Percentiles rank a stretch among this genome's conserved stretches.
Conservation (phyloP, 2,888 invertebrate genomes). For the Adineta ricciae region DNA sequence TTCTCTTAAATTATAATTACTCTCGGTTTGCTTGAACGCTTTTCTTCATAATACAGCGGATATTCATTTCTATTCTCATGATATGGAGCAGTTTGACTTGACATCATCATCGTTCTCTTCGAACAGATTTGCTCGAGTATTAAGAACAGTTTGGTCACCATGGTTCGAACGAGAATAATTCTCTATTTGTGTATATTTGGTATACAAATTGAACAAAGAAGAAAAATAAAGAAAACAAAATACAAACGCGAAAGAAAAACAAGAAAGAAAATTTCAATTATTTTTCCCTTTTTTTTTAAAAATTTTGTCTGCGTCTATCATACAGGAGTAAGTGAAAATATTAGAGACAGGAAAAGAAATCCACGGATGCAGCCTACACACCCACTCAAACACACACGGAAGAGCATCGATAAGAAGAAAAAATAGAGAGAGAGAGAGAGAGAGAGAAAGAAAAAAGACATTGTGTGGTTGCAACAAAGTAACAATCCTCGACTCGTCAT, state of each 20-base stretch:
- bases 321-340: neutral
- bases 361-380: neutral
- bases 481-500: neutral
- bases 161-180: neutral
- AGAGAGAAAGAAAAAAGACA: neutral
- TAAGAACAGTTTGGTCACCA: neutral
- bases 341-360: neutral
- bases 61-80: too few species aligned
- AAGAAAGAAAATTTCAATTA: neutral
- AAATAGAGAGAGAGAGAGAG: neutral
- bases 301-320: neutral
- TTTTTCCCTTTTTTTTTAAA: neutral
- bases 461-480: neutral
- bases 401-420: neutral
- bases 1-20: too few species aligned
- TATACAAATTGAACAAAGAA: slow-evolving; percentile 7
- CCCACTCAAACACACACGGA: neutral
- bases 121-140: too few species aligned
- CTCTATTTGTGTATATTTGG: slow-evolving; percentile 2
- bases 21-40: too few species aligned
- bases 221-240: neutral
- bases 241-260: neutral
- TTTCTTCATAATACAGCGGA: too few species aligned
- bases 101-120: too few species aligned
- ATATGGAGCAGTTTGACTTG: too few species aligned